phyloP scores from a whole-genome alignment of 2,113 vertebrate species.

The Microcebus jonahi region DNA sequence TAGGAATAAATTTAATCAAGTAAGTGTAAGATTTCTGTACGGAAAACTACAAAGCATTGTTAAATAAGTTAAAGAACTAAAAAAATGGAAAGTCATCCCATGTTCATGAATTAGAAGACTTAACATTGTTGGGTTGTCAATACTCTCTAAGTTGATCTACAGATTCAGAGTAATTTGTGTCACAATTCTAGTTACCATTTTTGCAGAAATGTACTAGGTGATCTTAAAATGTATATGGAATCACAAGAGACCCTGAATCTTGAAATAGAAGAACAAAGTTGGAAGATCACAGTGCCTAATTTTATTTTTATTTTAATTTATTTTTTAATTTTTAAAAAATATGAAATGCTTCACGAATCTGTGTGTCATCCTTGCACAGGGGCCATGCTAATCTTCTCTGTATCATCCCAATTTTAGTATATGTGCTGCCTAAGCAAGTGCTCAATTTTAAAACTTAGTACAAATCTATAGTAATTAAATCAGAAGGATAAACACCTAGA shows the following conservation, averaged over 20 bases:
- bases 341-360: too few relatives aligned
- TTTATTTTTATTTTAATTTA: background rate
- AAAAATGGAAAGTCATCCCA: background rate
- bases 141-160: background rate
- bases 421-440: background rate
- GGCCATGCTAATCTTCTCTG: too few relatives aligned
- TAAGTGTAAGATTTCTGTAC: background rate
- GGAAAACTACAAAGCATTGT: background rate
- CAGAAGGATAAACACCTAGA: background rate
- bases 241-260: background rate
- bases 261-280: background rate
- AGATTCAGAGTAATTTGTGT: background rate
- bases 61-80: conserved; percentile 6
- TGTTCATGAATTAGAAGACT: conserved; percentile 16
- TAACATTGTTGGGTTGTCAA: background rate
- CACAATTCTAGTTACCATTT: background rate
- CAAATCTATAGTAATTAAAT: conserved; percentile 30
- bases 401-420: too few relatives aligned
- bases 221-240: conserved; percentile 24
- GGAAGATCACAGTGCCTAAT: background rate
- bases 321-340: too few relatives aligned
- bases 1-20: conserved; percentile 26
- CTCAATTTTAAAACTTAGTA: background rate
- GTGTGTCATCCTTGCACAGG: too few relatives aligned
- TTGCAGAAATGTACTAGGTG: background rate